Base-by-base conservation (phyloP, 2,113 vertebrate species). In the Rhabdomys dilectus region DNA sequence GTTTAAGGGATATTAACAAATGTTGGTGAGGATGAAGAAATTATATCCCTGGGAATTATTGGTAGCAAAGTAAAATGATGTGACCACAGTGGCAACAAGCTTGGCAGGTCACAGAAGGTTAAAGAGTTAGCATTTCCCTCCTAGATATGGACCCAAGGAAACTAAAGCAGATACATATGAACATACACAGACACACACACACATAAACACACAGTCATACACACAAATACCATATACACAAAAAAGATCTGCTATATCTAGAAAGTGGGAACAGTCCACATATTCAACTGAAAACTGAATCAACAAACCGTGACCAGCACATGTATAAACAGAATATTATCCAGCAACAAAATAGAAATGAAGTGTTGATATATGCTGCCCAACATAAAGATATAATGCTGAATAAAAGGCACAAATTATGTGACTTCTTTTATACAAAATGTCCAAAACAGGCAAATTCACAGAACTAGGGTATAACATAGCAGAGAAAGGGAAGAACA, bases 81-180 rank as follows among this genome's bases (percentile, higher is more conserved):
- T 12, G 3, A 21, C 39, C n/a, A 17, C 7, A 16, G 9, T 5
- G 76, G 75, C 34, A 76, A 60, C 1, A 5, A 29, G 17, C 4
- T 1, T 60, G 48, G 73, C 60, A 82, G 8, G 7, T 85, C 51
- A 89, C 80, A n/a, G 81, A 70, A 91, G 60, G 36, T 86, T 75
- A 82, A 86, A 58, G 24, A 80, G 84, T 91, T n/a, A 58, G 91
- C 66, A 90, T 48, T 60, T n/a, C 39, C 62, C 22, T 42, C 62
- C 56, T 53, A 62, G 45, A 10, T 58, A 51, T 1, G 34, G 6
- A 53, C 21, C 12, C 76, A 73, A 66, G 72, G 42, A 68, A 22
- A 93, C 42, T 39, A 85, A 94, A 93, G 45, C 39, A 90, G 31
- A 19, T 15, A 87, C 48, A 60, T 26, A 51, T 10, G 60, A 2